Conservation (phyloP, 2,797 vertebrate genomes). For the Stomatorhinus walkeri region DNA sequence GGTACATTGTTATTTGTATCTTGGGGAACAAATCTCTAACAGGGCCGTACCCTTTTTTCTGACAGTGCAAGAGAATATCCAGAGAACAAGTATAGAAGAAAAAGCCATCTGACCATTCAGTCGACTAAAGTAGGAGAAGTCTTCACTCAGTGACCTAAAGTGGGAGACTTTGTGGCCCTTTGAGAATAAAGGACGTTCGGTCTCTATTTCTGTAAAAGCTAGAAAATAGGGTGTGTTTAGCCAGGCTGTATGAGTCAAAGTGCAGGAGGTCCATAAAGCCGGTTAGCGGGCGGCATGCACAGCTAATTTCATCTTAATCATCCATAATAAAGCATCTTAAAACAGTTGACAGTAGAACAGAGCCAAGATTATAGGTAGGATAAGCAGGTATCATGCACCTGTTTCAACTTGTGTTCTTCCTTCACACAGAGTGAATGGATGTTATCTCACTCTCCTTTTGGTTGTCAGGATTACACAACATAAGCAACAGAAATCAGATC, state of each 20-base stretch:
- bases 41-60: background rate
- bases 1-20: background rate
- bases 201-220: slow-evolving; percentile 79
- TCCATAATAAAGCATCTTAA: background rate
- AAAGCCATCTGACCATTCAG: slow-evolving; percentile 71
- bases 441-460: background rate
- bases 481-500: background rate
- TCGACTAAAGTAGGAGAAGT: slow-evolving; percentile 77
- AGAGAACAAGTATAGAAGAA: slow-evolving; percentile 32
- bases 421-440: background rate
- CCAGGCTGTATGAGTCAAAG: background rate
- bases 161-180: slow-evolving; percentile 70
- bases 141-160: slow-evolving; percentile 65
- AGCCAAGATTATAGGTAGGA: background rate
- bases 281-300: background rate
- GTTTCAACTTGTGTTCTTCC: background rate
- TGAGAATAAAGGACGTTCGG: slow-evolving; percentile 64
- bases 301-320: background rate
- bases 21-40: background rate
- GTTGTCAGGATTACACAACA: background rate
- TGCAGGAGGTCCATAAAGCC: background rate
- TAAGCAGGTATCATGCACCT: background rate
- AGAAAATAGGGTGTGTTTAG: slow-evolving; percentile 43
- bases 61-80: background rate
- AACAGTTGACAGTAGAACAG: background rate